These are phyloP conservation scores for Lasioglossum lativentre DNA, from an alignment of 2,888 invertebrate species.

Conservation along the genomic window DNA sequence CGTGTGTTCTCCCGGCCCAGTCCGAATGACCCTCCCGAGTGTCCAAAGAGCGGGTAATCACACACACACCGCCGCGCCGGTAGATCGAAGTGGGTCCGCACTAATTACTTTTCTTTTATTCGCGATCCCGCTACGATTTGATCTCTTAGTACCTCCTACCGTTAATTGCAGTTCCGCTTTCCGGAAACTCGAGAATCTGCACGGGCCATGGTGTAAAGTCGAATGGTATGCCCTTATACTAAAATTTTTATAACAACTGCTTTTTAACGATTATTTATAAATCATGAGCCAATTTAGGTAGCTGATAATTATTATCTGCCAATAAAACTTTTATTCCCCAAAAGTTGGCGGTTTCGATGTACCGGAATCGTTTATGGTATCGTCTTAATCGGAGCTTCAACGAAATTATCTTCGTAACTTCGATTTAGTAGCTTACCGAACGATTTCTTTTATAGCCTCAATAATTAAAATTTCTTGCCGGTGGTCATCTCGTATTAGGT, in stretches of 20 bases:
- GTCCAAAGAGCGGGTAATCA: constrained; percentile 53
- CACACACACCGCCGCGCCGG: background rate
- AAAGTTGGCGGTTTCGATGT: background rate
- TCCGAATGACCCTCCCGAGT: constrained; percentile 21
- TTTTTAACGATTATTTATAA: background rate
- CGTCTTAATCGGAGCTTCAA: background rate
- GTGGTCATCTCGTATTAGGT: background rate
- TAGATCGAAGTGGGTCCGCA: constrained; percentile 25
- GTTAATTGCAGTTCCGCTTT: constrained; percentile 38
- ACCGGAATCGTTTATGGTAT: background rate
- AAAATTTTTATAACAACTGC: background rate
- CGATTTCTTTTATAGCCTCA: background rate
- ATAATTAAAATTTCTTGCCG: background rate
- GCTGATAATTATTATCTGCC: background rate
- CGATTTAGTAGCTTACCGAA: background rate
- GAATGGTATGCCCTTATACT: background rate
- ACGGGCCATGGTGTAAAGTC: background rate
- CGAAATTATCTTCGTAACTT: background rate
- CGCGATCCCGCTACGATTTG: constrained; percentile 33
- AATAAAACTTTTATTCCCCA: background rate
- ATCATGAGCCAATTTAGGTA: background rate
- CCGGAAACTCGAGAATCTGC: constrained; percentile 21
- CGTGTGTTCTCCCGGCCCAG: constrained; percentile 33
- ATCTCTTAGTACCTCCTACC: constrained; percentile 39
- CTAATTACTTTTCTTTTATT: constrained; percentile 55